Evolutionary conservation across 2,113 vertebrate species (phyloP).

Genomic region (Coryphaenoides rupestris): DNA sequence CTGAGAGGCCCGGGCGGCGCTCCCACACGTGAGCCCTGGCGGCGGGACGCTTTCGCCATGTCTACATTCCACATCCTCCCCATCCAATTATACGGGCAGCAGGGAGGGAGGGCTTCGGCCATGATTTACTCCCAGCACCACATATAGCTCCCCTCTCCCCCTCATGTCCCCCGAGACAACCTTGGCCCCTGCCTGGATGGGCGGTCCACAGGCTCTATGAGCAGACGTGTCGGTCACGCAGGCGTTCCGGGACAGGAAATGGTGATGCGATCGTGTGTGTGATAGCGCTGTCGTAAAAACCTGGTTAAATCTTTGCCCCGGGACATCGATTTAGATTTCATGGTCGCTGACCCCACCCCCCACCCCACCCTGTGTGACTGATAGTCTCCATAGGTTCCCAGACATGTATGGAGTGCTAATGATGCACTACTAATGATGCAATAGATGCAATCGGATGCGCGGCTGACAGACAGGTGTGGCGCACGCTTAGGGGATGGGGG

Average conservation of each 20-base stretch:
- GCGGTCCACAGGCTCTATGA: conserved; percentile 14
- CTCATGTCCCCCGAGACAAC: conserved; percentile 4
- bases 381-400: conserved; percentile 44
- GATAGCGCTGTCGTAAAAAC: conserved; percentile 9
- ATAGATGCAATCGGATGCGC: conserved; percentile 22
- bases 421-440: conserved; percentile 20
- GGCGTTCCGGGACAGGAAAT: conserved; percentile 18
- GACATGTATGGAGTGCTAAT: conserved; percentile 44
- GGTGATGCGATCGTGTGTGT: background rate
- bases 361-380: conserved; percentile 56
- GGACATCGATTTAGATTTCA: conserved; percentile 57
- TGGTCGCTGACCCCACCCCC: conserved; percentile 3
- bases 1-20: conserved; percentile 6
- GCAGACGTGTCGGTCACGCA: conserved; percentile 8
- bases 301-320: conserved; percentile 23
- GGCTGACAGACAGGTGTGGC: background rate
- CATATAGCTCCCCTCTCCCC: background rate
- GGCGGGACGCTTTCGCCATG: conserved; percentile 13
- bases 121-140: conserved; percentile 21
- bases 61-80: conserved; percentile 5
- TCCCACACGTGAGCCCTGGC: conserved; percentile 16
- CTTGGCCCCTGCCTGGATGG: background rate
- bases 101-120: background rate
- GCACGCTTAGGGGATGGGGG: background rate
- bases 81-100: conserved; percentile 13